Evolutionary conservation across 2,113 vertebrate species (phyloP).

Genomic region (Cynopterus brachyotis): DNA sequence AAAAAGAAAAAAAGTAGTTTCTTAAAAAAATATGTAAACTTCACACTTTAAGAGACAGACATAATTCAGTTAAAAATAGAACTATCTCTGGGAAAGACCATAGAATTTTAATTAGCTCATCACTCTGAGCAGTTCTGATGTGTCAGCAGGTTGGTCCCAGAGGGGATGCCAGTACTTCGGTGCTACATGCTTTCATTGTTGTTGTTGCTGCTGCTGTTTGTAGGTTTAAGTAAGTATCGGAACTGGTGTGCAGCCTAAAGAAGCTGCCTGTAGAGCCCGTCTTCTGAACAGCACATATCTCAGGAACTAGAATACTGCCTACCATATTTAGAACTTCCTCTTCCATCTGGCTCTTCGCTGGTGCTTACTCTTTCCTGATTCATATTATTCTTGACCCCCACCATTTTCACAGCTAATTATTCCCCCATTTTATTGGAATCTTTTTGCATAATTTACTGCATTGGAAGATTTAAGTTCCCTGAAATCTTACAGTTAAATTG

Average conservation of each 20-base stretch:
- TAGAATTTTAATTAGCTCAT: constrained; percentile 65
- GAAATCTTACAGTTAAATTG: background rate
- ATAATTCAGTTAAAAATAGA: constrained; percentile 68
- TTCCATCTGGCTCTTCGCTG: background rate
- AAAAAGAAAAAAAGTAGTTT: constrained; percentile 58
- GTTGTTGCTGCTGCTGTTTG: too few relatives aligned
- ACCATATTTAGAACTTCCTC: background rate
- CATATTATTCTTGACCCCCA: fast-evolving
- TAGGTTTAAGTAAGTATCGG: constrained; percentile 60
- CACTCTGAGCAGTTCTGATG: background rate
- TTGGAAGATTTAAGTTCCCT: background rate
- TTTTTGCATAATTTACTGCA: background rate
- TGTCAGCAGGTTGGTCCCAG: background rate
- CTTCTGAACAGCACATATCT: background rate
- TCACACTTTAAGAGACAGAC: constrained; percentile 2
- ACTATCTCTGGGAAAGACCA: constrained; percentile 69
- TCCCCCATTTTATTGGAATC: background rate
- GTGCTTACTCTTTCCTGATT: background rate
- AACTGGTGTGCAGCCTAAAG: background rate
- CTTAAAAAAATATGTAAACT: constrained; percentile 48
- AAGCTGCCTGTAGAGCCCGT: background rate
- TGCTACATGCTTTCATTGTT: background rate
- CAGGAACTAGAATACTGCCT: background rate
- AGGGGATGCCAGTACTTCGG: background rate
- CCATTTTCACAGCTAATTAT: background rate